Evolutionary conservation across 2,888 invertebrate species (phyloP).

Genomic region (Cataglyphis cursor): DNA sequence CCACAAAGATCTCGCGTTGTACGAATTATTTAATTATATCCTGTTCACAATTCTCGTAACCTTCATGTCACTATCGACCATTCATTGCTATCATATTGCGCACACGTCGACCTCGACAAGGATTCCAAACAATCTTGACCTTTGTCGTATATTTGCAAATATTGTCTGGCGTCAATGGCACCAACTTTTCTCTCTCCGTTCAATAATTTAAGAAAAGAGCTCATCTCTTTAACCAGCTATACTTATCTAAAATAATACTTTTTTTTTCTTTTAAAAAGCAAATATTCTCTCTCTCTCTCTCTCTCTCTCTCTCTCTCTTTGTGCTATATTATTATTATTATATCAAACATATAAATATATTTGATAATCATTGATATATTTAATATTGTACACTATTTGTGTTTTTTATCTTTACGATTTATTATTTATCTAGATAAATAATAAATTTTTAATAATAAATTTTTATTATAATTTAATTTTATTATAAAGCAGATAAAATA

Average conservation of each 20-base stretch:
- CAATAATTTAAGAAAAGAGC: background rate
- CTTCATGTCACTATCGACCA: constrained; percentile 35
- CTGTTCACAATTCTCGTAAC: constrained; percentile 29
- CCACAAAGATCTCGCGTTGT: background rate
- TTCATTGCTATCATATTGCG: constrained; percentile 41
- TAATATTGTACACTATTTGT: background rate
- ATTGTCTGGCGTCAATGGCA: constrained; percentile 38
- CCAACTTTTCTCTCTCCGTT: constrained; percentile 19
- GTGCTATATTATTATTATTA: background rate
- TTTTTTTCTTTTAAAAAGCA: background rate
- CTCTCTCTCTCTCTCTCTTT: background rate
- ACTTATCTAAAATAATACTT: background rate
- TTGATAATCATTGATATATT: constrained; percentile 13
- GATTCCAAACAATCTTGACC: constrained; percentile 72
- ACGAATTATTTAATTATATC: constrained; percentile 31
- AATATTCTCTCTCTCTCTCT: background rate
- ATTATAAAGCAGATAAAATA: background rate
- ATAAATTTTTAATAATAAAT: too few relatives aligned
- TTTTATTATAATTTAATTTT: background rate
- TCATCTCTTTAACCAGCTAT: background rate
- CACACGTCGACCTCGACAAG: constrained; percentile 67
- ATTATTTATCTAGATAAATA: background rate
- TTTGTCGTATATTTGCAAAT: constrained; percentile 57
- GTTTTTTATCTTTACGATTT: background rate
- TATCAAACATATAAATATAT: background rate